Evolutionary conservation across 2,113 vertebrate species (phyloP).

Genomic region (Platanista minor): DNA sequence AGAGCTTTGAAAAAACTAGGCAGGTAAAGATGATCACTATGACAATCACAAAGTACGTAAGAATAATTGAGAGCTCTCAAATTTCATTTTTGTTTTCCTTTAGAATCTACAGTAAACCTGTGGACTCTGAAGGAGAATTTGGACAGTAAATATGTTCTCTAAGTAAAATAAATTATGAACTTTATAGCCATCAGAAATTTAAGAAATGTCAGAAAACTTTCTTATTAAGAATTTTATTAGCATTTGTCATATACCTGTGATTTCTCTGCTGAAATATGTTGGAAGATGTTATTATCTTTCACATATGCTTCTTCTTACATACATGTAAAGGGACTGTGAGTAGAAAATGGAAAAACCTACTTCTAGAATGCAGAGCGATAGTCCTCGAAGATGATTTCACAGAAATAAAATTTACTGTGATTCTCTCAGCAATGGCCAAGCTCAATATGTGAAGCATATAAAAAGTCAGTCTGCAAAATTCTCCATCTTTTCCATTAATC

Average conservation of each 20-base stretch:
- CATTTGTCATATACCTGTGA: neutral
- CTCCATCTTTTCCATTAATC: neutral
- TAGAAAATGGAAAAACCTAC: neutral
- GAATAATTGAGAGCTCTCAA: neutral
- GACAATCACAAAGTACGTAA: neutral
- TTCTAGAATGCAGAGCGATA: neutral
- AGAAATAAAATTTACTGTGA: neutral
- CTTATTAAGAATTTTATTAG: neutral
- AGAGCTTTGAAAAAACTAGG: neutral
- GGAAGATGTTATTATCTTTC: neutral
- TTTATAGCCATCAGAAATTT: neutral
- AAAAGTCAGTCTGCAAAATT: neutral
- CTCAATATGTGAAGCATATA: neutral
- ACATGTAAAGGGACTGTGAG: neutral
- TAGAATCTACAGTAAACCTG: neutral
- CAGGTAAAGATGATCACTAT: neutral
- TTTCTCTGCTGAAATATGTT: neutral
- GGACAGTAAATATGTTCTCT: neutral
- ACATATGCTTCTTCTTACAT: neutral
- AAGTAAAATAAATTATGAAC: neutral
- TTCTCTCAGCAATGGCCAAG: neutral
- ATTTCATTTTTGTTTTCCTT: constrained; percentile 20
- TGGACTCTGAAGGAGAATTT: neutral
- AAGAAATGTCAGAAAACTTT: neutral
- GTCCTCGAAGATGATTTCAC: neutral